Evolutionary conservation across 2,797 vertebrate species (phyloP).

Genomic region (Arctocebus calabarensis): DNA sequence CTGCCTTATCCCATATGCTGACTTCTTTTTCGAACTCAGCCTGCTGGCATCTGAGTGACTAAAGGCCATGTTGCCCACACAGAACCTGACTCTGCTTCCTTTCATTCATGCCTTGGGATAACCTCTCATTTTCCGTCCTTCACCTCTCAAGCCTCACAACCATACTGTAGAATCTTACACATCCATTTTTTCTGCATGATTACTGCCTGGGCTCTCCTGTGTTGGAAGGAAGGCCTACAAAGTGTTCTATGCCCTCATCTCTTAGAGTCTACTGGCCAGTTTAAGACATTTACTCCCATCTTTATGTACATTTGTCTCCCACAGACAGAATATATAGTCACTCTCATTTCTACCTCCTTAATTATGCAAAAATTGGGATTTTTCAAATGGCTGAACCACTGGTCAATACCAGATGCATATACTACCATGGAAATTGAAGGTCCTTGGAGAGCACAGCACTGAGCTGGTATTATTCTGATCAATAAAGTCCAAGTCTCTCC

Average conservation of each 20-base stretch:
- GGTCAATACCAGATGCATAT: background rate
- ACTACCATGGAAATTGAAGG: background rate
- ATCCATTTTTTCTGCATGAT: background rate
- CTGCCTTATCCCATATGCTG: too few species aligned
- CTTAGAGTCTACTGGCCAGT: background rate
- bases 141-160: background rate
- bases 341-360: background rate
- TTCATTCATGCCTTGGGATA: too few species aligned
- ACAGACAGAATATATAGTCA: background rate
- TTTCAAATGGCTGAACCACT: background rate
- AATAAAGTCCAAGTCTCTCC: background rate
- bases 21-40: too few species aligned
- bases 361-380: background rate
- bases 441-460: background rate
- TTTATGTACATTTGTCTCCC: background rate
- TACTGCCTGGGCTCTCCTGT: background rate
- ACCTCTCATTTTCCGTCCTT: too few species aligned
- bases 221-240: background rate
- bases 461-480: background rate
- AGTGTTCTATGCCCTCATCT: background rate
- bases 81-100: too few species aligned
- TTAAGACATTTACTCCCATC: background rate
- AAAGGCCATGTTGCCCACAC: too few species aligned
- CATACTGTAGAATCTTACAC: background rate
- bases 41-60: too few species aligned